Evolutionary conservation across 2,113 vertebrate species (phyloP).

Genomic region (Dolichotis patagonum): DNA sequence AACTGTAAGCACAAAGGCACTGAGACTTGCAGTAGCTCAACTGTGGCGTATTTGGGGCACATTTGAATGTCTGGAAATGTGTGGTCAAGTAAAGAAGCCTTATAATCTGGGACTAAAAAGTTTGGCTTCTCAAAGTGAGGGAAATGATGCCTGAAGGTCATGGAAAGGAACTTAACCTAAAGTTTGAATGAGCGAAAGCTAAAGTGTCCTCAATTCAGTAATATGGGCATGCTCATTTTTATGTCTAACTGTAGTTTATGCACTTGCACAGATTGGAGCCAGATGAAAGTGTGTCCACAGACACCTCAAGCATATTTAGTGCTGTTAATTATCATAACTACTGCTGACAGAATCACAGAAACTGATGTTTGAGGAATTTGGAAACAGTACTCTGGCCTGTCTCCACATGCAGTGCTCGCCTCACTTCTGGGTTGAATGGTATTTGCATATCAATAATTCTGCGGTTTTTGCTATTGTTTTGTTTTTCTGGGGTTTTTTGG

Average conservation of each 20-base stretch:
- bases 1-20: background rate
- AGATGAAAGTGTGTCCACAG: background rate
- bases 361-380: background rate
- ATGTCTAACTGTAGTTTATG: background rate
- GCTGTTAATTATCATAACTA: background rate
- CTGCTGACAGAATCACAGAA: background rate
- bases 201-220: background rate
- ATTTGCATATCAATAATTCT: background rate
- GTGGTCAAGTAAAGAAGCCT: background rate
- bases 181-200: background rate
- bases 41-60: fast-evolving
- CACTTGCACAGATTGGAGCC: background rate
- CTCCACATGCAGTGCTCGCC: background rate
- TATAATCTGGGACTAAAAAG: background rate
- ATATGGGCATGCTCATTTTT: background rate
- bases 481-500: background rate
- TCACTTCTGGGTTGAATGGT: background rate
- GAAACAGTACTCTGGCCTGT: background rate
- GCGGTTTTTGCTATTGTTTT: background rate
- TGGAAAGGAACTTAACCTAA: background rate
- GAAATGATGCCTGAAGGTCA: background rate
- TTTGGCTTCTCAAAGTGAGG: background rate
- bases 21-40: background rate
- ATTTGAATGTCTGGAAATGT: background rate
- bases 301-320: background rate